phyloP scores from a whole-genome alignment of 64 coral and sea anemone species.

The Orbicella faveolata region DNA sequence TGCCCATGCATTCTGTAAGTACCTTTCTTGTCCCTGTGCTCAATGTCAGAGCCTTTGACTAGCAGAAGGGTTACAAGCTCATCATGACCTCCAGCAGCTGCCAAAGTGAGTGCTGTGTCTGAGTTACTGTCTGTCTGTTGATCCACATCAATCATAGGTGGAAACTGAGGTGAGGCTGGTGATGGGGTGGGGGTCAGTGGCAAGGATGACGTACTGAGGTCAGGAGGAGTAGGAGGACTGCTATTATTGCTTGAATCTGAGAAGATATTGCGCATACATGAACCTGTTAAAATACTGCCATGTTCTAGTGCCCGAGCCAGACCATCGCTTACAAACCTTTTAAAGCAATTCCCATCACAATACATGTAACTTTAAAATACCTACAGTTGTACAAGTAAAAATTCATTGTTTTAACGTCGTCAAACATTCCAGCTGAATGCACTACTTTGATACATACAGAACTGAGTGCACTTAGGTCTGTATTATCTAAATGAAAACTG shows the following conservation, averaged over 20 bases:
- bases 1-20: background rate
- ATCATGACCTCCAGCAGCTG: conserved; percentile 95
- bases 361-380: too few species aligned
- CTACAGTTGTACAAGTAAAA: too few species aligned
- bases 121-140: conserved; percentile 98
- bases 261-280: background rate
- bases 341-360: too few species aligned
- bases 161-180: conserved; percentile 84
- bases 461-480: too few species aligned
- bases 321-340: too few species aligned
- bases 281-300: too few species aligned
- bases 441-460: too few species aligned
- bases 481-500: too few species aligned
- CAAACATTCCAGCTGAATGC: too few species aligned
- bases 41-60: conserved; percentile 78
- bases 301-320: too few species aligned
- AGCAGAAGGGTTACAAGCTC: conserved; percentile 85
- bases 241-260: conserved; percentile 73
- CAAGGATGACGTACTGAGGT: conserved; percentile 68
- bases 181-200: conserved; percentile 91
- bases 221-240: conserved; percentile 82
- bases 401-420: too few species aligned
- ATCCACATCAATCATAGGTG: conserved; percentile 89
- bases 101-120: conserved; percentile 91
- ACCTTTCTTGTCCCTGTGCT: conserved; percentile 99